Evolutionary conservation across 1,140 invertebrate genomes (phyloP), one percentile per base, ranked within the genome.

Genomic region (Drosophila pachea): DNA sequence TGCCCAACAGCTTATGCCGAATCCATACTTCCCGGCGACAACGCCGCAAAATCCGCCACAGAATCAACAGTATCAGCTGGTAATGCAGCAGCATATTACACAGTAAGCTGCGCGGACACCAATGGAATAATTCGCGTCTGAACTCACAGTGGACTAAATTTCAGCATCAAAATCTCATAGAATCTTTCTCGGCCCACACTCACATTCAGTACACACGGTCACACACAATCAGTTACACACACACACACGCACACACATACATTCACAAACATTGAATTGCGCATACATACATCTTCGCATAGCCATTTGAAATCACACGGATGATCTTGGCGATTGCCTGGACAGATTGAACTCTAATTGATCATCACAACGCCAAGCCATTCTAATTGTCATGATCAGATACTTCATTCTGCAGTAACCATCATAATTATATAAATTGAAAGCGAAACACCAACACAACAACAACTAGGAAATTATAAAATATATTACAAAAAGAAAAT

Each of bases 391-490:
- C 45, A 36, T 59, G 40, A 56, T 69, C 38, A 35, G 54, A 61
- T 69, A 72, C 45, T 43, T 52, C 50, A 74, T 56, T 35, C 71
- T 56, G 45, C 48, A 43, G 55, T 66, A 72, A 29, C 35, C 40
- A 35, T 40, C 45, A 63, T 63, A 38, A 14, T 49, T 62, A 36
- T 40, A 32, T 35, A 29, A 14, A 49, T 56, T 6, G 35, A 61
- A 65, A 64, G 52, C 48, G 56, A 79, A 73, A 78, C 62, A 74
- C 58, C 65, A 68, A 76, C 65, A 61, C 59, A 63, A 78, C 61
- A 68, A 73, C 74, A 81, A 84, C 82, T 86, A 86, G 81, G 76
- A 86, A 86, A 86, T 86, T 86, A 86, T 86, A 76, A 76, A 75
- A 77, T 76, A 82, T 56, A 68, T 79, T 66, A 54, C 33, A 54